phyloP scores from a whole-genome alignment of 1,140 invertebrate species.

The Drosophila dunni region DNA sequence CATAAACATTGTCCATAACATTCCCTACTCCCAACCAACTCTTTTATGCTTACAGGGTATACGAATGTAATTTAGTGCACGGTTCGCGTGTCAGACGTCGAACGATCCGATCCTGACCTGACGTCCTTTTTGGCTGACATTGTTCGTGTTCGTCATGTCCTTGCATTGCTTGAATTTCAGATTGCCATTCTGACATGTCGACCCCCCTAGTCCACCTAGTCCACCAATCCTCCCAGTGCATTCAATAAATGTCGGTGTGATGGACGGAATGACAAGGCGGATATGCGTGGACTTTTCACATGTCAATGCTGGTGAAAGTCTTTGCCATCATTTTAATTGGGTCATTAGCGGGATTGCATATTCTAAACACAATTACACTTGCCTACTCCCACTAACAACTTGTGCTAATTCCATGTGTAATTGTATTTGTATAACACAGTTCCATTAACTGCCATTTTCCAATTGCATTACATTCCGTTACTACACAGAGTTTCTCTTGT shows the following conservation, averaged over 20 bases:
- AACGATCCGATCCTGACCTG: slow-evolving; percentile 7
- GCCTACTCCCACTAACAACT: slow-evolving; percentile 6
- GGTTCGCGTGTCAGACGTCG: slow-evolving; percentile 28
- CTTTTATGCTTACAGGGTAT: slow-evolving; percentile 4
- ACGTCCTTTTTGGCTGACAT: slow-evolving; percentile 7
- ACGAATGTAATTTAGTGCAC: slow-evolving; percentile 5
- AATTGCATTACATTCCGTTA: slow-evolving; percentile 5
- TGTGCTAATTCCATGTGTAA: slow-evolving; percentile 17
- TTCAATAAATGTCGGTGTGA: slow-evolving; percentile 9
- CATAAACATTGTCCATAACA: no score
- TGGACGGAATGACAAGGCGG: slow-evolving; percentile 6
- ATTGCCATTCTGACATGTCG: slow-evolving; percentile 37
- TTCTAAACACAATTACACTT: slow-evolving; percentile 57
- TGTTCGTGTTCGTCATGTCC: slow-evolving; percentile 46
- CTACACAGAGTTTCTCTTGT: no score
- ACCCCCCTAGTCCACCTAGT: not conserved
- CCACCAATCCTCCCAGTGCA: not conserved
- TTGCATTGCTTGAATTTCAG: slow-evolving; percentile 49
- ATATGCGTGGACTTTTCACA: not conserved
- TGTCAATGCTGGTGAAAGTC: slow-evolving; percentile 41
- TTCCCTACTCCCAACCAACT: not conserved
- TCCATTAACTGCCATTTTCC: slow-evolving; percentile 26
- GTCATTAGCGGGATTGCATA: slow-evolving; percentile 67
- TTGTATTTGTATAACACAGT: slow-evolving; percentile 29
- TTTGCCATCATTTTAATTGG: slow-evolving; percentile 61